phyloP scores from a whole-genome alignment of 2,113 vertebrate species.

The Syrrhaptes paradoxus region DNA sequence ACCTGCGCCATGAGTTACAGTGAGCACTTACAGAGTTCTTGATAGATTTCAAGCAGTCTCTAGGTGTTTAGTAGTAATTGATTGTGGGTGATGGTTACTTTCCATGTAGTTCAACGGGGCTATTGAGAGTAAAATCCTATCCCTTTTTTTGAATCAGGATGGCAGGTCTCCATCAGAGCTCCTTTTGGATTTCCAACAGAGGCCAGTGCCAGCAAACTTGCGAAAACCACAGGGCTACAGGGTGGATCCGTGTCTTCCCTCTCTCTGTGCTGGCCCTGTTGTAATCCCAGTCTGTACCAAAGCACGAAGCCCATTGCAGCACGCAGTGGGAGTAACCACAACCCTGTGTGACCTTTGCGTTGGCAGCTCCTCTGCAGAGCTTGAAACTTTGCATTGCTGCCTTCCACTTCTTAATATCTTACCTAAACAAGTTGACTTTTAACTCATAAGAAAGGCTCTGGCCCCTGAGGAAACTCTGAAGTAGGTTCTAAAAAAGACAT shows the following conservation, averaged over 20 bases:
- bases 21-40: neutral
- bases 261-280: neutral
- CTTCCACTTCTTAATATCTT: neutral
- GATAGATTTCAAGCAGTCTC: neutral
- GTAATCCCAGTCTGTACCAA: neutral
- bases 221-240: neutral
- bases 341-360: neutral
- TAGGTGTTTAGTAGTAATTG: neutral
- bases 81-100: neutral
- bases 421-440: slow-evolving; percentile 12
- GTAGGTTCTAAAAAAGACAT: neutral
- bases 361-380: slow-evolving; percentile 13
- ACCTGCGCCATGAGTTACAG: neutral
- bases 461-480: neutral
- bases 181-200: neutral
- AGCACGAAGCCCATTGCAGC: neutral
- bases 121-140: neutral
- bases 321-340: slow-evolving; percentile 17
- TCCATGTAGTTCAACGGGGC: fast-evolving
- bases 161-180: neutral
- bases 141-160: neutral
- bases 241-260: neutral
- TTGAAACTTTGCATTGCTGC: neutral
- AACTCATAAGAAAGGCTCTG: neutral
- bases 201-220: slow-evolving; percentile 9